phyloP scores from a whole-genome alignment of 2,888 invertebrate species.

The Caenorhabditis sp. region DNA sequence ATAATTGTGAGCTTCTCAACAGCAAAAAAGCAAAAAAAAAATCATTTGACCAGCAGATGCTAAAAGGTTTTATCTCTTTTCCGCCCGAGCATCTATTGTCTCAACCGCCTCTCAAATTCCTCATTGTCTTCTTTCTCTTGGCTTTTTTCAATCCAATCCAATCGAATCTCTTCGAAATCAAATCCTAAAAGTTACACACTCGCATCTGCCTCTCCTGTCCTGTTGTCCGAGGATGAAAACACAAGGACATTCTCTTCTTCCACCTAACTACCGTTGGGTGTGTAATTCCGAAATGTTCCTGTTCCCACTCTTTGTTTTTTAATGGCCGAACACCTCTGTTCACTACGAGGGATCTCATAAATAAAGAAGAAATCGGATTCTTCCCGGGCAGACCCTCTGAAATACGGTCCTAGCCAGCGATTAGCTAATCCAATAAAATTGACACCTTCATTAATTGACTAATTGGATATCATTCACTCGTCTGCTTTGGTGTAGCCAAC shows the following conservation, averaged over 20 bases:
- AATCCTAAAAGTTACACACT: slow-evolving; percentile 40
- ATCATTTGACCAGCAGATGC: slow-evolving; percentile 42
- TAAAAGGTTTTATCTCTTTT: slow-evolving; percentile 17
- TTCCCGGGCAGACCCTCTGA: not conserved
- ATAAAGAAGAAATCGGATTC: too few species aligned
- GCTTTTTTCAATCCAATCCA: not conserved
- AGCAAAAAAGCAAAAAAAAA: slow-evolving; percentile 12
- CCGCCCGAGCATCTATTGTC: slow-evolving; percentile 4
- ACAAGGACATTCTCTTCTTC: slow-evolving; percentile 20
- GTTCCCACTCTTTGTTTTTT: slow-evolving; percentile 37
- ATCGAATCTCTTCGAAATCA: slow-evolving; percentile 12
- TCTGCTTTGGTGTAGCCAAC: slow-evolving; percentile 35
- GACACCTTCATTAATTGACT: slow-evolving; percentile 50
- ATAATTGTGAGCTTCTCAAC: slow-evolving; percentile 12
- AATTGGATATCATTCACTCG: slow-evolving; percentile 45
- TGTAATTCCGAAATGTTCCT: slow-evolving; percentile 32
- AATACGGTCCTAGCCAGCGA: not conserved
- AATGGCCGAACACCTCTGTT: not conserved
- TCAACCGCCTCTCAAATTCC: not conserved
- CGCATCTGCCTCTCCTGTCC: not conserved
- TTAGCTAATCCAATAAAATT: slow-evolving; percentile 4
- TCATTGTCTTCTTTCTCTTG: slow-evolving; percentile 6
- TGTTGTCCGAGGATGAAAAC: slow-evolving; percentile 15
- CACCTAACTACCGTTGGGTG: slow-evolving; percentile 20
- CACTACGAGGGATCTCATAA: not conserved